Base-by-base conservation (phyloP, 2,797 vertebrate species). In the Thalassophryne amazonica region DNA sequence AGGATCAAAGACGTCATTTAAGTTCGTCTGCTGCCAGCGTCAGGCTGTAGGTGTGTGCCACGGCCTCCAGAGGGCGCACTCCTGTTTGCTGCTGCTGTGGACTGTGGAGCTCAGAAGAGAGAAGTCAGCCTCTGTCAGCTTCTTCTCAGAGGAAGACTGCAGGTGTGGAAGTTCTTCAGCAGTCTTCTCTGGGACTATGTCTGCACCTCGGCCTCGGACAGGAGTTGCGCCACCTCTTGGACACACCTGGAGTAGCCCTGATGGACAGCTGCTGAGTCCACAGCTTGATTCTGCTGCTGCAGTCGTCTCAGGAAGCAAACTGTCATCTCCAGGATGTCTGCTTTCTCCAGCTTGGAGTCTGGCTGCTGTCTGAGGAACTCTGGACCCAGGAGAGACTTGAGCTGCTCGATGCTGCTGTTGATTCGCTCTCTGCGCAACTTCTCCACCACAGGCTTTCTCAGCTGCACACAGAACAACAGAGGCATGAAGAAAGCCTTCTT, bases 361-460 rank as follows among this genome's bases (percentile, higher is more conserved):
- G 87, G 83, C 53, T 88, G 80, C 20, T 84, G 71, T 34, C 74
- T 68, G 31, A 84, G 73, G 76, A 89, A 88, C 59, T 91, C 86
- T 59, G 83, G 78, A 46, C 76, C 76, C 72, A 91, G 74, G 15
- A 92, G 75, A 59, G 76, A 49, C 54, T 90, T 91, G 34, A 82
- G 75, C 69, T 80, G 81, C 69, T 84, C 79, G 28, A 81, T 81
- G 72, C 81, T 73, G 76, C 72, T 82, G 78, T 86, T 86, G 73
- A 86, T 85, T 36, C 77, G 48, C 73, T 85, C 83, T 78, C 78
- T 76, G 51, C 78, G 79, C 83, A 89, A 69, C 61, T 93, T 93
- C 75, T 94, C 92, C 80, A 93, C 92, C 69, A 90, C 70, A 0
- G 89, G 88, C 36, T 83, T 92, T 37, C 89, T 87, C 41, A 86